These are phyloP conservation scores for Ctenomys sociabilis DNA, from an alignment of 2,113 vertebrate genomes.

Conservation along the genomic window DNA sequence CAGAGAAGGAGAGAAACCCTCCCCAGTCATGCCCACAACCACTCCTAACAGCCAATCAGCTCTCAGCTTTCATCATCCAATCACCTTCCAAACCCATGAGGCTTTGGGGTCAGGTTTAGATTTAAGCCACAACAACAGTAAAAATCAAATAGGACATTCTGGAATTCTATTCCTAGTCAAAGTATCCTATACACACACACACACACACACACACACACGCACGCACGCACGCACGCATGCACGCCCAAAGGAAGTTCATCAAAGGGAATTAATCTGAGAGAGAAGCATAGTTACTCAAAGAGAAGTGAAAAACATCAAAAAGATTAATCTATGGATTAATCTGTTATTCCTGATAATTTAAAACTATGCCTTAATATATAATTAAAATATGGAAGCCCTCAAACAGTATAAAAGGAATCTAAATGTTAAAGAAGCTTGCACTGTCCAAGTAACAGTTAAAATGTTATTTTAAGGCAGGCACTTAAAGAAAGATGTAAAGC, in stretches of 20 bases:
- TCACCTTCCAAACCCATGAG: background rate
- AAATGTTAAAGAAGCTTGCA: background rate
- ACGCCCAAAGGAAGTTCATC: background rate
- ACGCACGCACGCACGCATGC: too few relatives aligned
- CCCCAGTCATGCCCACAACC: background rate
- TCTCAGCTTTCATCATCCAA: background rate
- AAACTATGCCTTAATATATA: background rate
- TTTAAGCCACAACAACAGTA: background rate
- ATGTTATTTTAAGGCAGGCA: background rate
- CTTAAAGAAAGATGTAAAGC: background rate
- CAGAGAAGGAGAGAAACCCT: background rate
- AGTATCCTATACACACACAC: constrained; percentile 4
- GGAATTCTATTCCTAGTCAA: constrained; percentile 33
- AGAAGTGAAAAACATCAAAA: constrained; percentile 51
- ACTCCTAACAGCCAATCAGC: background rate
- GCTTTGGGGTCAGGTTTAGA: background rate
- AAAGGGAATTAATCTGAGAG: background rate
- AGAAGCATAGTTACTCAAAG: background rate
- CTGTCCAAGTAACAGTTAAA: constrained; percentile 5
- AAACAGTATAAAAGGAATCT: background rate
- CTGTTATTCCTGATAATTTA: background rate
- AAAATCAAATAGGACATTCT: background rate
- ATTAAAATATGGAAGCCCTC: background rate
- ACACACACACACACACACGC: background rate
- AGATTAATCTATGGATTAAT: background rate